Base-by-base conservation (phyloP, 92 coral and sea anemone genomes). In the Umimayanthus chanpuru region DNA sequence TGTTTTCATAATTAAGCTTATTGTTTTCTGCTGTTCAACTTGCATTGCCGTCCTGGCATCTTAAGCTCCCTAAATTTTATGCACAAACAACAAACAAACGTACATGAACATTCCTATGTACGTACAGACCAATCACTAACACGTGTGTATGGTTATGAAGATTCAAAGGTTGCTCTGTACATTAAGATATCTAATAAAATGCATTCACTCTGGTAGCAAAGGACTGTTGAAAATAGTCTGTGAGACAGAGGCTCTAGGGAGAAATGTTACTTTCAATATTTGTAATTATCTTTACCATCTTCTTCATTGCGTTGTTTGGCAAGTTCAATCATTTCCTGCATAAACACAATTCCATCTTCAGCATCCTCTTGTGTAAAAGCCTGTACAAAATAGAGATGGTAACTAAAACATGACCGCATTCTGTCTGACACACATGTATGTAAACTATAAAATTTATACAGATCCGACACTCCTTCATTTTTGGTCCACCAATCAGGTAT, bases 261-360 rank as follows among this genome's bases (percentile, higher is more conserved):
- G 18, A 53, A 53, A 53, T 53, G 18, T 15, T 3, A 28, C 2
- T n/a, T n/a, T 15, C 78, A 36, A 81, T 11, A 16, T 47, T 5
- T 76, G 1, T 21, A 39, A 16, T 40, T 11, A 61, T 49, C 5
- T 43, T 26, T 88, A 97, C 99, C 98, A 89, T 88, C 92, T 79
- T 97, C 97, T 80, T 97, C 97, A 77, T 91, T 97, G 39, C 98
- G 95, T 74, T 88, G 95, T 79, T 97, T 97, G 66, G 99, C 98
- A 78, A 97, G 85, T 87, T 96, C 99, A 44, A 97, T 95, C 96
- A 97, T 97, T 64, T 96, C 96, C 89, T 97, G 99, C 99, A 97
- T 97, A 77, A 97, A 97, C 88, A 90, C 94, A 82, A 97, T 93
- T 32, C 99, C 99, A 81, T 97, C 98, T 50, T 94, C 98, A n/a